These are phyloP conservation scores for Neodiprion pinetum DNA, from an alignment of 1,140 invertebrate species.

Conservation along the genomic window DNA sequence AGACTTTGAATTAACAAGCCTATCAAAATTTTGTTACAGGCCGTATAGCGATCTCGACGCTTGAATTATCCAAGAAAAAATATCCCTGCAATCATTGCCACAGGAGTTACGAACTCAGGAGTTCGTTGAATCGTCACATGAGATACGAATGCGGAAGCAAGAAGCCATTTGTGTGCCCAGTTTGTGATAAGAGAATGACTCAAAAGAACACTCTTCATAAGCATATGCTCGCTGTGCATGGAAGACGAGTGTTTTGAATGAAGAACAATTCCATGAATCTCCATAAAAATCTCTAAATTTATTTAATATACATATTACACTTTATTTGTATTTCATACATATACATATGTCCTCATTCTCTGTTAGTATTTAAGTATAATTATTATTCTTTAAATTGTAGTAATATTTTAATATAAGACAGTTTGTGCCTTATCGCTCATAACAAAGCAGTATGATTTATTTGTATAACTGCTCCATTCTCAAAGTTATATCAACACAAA, in stretches of 20 bases:
- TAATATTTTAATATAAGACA: too few species aligned
- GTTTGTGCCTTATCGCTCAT: too few species aligned
- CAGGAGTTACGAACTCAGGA: slow-evolving; percentile 64
- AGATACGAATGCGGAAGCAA: slow-evolving; percentile 69
- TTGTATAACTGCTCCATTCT: too few species aligned
- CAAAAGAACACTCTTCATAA: slow-evolving; percentile 42
- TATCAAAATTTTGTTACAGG: slow-evolving; percentile 44
- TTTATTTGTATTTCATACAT: too few species aligned
- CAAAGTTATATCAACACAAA: too few species aligned
- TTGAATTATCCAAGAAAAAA: slow-evolving; percentile 23
- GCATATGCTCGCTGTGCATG: slow-evolving; percentile 36
- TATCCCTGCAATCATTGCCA: slow-evolving; percentile 49
- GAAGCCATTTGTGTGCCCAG: slow-evolving; percentile 66
- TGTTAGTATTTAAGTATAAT: too few species aligned
- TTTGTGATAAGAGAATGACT: slow-evolving; percentile 65
- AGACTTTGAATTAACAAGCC: too few species aligned
- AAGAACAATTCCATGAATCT: not conserved
- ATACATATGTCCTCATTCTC: too few species aligned
- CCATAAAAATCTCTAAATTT: too few species aligned
- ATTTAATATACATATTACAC: too few species aligned
- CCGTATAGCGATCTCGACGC: slow-evolving; percentile 1
- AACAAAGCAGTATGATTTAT: too few species aligned
- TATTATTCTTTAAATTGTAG: too few species aligned
- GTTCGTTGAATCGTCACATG: slow-evolving; percentile 68
- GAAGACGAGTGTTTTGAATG: slow-evolving; percentile 11